Evolutionary conservation across 2,888 invertebrate genomes (phyloP), one percentile per base, ranked within the genome.

Genomic region (Icerya purchasi): DNA sequence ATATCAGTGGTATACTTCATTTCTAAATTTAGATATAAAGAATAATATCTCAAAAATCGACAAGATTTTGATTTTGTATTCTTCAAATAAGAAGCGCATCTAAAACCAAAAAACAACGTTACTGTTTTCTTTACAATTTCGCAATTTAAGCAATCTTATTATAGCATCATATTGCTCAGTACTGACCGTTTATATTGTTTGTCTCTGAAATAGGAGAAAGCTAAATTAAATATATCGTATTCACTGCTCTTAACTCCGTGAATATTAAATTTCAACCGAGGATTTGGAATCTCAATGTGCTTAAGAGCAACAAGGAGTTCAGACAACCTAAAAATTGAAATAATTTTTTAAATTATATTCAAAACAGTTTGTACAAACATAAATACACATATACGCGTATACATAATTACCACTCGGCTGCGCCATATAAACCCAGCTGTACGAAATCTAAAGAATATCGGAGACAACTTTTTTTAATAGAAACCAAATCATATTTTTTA

Each of bases 1-100:
- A 83, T 80, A 64, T 87, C 87, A 69, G 94, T 92, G 56, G 89
- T 73, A 63, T 86, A 83, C 66, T 87, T 87, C 72, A 91, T 93
- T 69, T 94, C 93, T 63, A 86, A 83, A 0, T 91, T 86, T 75
- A 91, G 78, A 69, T 89, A 96, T 36, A 81, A 79, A 0, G 91
- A 80, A 71, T 93, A 96, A 65, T 84, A 80, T 70, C 87, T 81
- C 23, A 96, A 73, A 71, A 94, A 96, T 63, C 82, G 78, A 53
- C 83, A 81, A 69, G 85, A 84, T 0, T 80, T 74, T 61, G 81
- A 81, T 51, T 74, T 74, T 66, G 83, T 83, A 61, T 81, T 77
- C 66, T 83, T 79, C 5, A 86, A 76, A 68, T 87, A 88, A 73
- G 83, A 83, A 0, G 88, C 86, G 59, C 86, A 84, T 68, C 89